A percentile compares a stretch with the other conserved stretches of the same genome.
phyloP scores from a whole-genome alignment of 64 coral and sea anemone species.

The Hydrozoanthus tunicans region DNA sequence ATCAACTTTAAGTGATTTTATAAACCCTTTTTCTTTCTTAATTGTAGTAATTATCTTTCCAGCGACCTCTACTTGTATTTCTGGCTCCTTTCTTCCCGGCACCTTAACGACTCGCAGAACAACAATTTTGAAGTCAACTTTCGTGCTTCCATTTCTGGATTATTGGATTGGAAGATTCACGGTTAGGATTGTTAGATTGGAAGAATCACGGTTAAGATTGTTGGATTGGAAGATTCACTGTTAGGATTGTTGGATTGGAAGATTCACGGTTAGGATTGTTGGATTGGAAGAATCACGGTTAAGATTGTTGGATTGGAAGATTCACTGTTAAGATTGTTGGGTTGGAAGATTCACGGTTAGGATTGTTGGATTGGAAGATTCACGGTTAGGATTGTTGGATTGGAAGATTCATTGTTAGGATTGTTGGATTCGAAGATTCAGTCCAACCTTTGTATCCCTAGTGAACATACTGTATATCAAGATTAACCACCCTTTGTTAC shows the following conservation, averaged over 20 bases:
- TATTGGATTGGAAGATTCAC: neutral
- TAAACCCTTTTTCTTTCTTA: neutral
- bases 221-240: neutral
- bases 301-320: too few species aligned
- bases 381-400: too few species aligned
- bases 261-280: too few species aligned
- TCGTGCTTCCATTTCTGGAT: constrained; percentile 40
- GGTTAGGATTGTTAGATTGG: neutral
- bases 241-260: neutral
- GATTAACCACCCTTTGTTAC: too few species aligned
- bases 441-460: too few species aligned
- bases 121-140: constrained; percentile 54
- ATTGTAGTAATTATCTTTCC: constrained; percentile 28
- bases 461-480: too few species aligned
- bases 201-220: neutral
- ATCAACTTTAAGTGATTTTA: constrained; percentile 33
- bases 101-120: constrained; percentile 19
- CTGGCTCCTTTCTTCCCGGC: constrained; percentile 17
- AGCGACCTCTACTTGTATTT: constrained; percentile 45
- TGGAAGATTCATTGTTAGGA: too few species aligned
- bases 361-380: too few species aligned
- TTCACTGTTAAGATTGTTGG: too few species aligned
- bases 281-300: too few species aligned
- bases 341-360: too few species aligned
- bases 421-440: too few species aligned